Conservation (phyloP, 2,113 vertebrate genomes). For the Notarius quadriscutis region DNA sequence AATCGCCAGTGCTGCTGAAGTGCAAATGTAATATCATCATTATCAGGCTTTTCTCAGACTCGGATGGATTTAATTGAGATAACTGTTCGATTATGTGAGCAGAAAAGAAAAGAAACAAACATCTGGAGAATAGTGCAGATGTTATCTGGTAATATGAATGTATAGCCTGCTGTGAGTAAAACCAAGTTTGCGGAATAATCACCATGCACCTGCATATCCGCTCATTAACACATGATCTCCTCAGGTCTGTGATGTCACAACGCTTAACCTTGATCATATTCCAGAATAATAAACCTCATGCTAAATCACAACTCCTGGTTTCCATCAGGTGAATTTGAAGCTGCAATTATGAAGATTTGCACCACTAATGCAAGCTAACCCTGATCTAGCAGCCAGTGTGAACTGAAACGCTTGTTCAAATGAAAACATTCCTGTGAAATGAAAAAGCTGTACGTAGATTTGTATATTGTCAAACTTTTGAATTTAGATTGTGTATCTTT, state of each 20-base stretch:
- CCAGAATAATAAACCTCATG: neutral
- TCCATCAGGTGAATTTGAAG: neutral
- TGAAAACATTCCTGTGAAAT: neutral
- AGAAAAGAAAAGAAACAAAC: neutral
- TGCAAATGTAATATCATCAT: conserved; percentile 11
- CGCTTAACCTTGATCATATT: no score
- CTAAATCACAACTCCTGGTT: no score
- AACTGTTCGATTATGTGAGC: neutral
- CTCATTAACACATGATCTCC: neutral
- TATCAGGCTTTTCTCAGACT: neutral
- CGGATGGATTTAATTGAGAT: neutral
- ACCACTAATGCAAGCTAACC: neutral
- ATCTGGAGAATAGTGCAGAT: neutral
- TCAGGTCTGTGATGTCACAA: neutral
- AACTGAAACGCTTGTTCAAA: neutral
- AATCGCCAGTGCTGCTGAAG: neutral
- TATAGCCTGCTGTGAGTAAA: neutral
- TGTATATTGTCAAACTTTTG: neutral
- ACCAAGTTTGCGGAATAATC: neutral
- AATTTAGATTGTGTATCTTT: neutral
- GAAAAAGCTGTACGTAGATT: neutral
- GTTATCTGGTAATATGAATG: neutral
- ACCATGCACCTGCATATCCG: neutral
- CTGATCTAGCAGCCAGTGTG: neutral
- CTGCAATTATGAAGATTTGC: neutral